Percentiles rank a stretch among this genome's conserved stretches.
Conservation (phyloP, 1,140 invertebrate species). For the Saccostrea glomerata region DNA sequence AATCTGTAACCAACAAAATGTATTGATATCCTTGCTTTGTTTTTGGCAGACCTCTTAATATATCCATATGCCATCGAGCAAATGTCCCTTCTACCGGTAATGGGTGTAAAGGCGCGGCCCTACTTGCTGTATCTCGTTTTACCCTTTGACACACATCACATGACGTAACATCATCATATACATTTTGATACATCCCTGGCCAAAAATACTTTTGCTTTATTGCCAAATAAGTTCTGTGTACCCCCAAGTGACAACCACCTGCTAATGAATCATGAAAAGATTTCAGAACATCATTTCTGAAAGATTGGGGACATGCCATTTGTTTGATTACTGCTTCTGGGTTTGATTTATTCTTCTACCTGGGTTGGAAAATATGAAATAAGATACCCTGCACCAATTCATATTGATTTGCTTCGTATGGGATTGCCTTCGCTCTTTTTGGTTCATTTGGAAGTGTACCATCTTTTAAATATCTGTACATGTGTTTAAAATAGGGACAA, state of each 20-base stretch:
- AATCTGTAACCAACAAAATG: not conserved
- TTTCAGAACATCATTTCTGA: constrained; percentile 47
- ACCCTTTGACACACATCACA: constrained; percentile 52
- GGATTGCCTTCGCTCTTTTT: constrained; percentile 31
- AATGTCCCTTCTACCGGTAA: constrained; percentile 17
- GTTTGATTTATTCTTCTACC: not conserved
- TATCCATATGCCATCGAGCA: constrained; percentile 15
- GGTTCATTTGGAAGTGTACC: constrained; percentile 4
- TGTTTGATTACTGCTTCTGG: constrained; percentile 39
- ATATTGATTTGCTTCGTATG: constrained; percentile 45
- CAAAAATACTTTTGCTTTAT: constrained; percentile 53
- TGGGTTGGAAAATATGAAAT: constrained; percentile 43
- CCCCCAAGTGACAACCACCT: constrained; percentile 54
- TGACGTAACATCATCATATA: constrained; percentile 42
- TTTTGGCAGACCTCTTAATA: not conserved
- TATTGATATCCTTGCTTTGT: constrained; percentile 7
- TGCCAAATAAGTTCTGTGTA: constrained; percentile 41
- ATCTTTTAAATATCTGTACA: not conserved
- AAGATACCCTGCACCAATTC: constrained; percentile 48
- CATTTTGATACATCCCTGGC: constrained; percentile 53
- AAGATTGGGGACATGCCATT: constrained; percentile 49
- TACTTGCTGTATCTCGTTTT: not conserved
- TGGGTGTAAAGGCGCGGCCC: not conserved
- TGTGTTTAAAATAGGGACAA: not conserved
- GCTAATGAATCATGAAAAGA: constrained; percentile 53